These are phyloP conservation scores for Pollenia angustigena DNA, from an alignment of 2,888 invertebrate species.

Conservation along the genomic window DNA sequence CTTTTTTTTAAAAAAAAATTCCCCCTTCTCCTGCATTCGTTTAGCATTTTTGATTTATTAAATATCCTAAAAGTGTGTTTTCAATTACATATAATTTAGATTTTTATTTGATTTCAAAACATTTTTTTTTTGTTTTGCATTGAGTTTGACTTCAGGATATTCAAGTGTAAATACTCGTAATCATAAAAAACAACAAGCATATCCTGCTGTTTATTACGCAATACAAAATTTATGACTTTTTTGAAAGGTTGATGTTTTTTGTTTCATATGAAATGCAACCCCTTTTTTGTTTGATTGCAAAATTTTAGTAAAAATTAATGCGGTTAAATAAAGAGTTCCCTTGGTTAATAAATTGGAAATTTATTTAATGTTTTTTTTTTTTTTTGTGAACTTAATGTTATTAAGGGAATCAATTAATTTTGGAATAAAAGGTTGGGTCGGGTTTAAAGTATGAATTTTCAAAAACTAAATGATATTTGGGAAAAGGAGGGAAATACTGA, in stretches of 20 bases:
- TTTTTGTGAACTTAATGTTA: background rate
- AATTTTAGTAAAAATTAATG: slow-evolving; percentile 1
- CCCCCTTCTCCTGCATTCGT: background rate
- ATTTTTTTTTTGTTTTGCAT: slow-evolving; percentile 2
- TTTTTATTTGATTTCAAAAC: slow-evolving; percentile 23
- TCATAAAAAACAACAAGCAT: slow-evolving; percentile 26
- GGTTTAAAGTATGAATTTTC: background rate
- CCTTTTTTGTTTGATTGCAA: slow-evolving; percentile 20
- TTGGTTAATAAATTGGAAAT: slow-evolving; percentile 48
- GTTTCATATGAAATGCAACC: slow-evolving; percentile 36
- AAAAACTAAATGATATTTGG: background rate
- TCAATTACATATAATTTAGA: slow-evolving; percentile 45
- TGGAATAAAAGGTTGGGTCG: background rate
- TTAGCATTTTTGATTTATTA: slow-evolving; percentile 33
- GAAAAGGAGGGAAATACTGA: no score
- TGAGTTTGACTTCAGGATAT: slow-evolving; percentile 44
- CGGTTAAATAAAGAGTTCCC: slow-evolving; percentile 50
- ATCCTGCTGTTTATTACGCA: slow-evolving; percentile 62
- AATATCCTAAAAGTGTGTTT: slow-evolving; percentile 58
- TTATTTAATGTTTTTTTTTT: slow-evolving; percentile 5
- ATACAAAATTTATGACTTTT: slow-evolving; percentile 5
- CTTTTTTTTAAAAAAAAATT: background rate
- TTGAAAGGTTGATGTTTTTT: background rate
- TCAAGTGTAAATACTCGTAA: slow-evolving; percentile 41
- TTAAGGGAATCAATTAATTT: slow-evolving; percentile 8